Evolutionary conservation across 2,113 vertebrate genomes (phyloP), one percentile per base, ranked within the genome.

Genomic region (Phylloscopus trochilus): DNA sequence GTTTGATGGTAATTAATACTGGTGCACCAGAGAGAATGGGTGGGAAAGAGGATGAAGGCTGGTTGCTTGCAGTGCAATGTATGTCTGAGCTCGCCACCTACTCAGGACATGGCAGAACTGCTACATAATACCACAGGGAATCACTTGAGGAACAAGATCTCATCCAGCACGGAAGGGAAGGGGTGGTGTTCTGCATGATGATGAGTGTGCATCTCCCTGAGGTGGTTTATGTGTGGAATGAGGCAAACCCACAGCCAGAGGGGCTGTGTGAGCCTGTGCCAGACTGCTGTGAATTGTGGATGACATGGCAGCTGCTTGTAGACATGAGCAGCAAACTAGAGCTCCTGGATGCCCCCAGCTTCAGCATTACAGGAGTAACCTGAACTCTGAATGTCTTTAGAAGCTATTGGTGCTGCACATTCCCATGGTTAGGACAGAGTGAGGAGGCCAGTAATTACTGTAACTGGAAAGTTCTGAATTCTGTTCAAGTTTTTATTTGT

Each of bases 201-300:
- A n/a, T 0, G 5, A n/a, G 31, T 56, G 23, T 41, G 72, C 0
- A 0, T 81, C 41, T 84, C 89, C 31, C 70, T 44, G 17, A 68
- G 81, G 52, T 81, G 47, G 28, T 74, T 69, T 78, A 21, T 66
- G 62, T 64, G 74, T 70, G 67, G 51, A 66, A 10, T 0, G 0
- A 31, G 60, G 58, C 67, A 85, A 83, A 75, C 28, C 58, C 44
- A n/a, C 2, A 3, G 78, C 72, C 21, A 28, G 73, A 89, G 92
- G 52, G 68, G 44, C 81, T 87, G 7, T 52, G 73, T 91, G 72
- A 89, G 56, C 60, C 62, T 56, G 11, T 74, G 66, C 56, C 89
- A 93, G 58, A 30, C 80, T 92, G n/a, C 10, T 46, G 13, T 92
- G 89, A 92, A 76, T 91, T 76, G 83, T 82, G 83, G 70, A 58